Evolutionary conservation across 2,113 vertebrate species (phyloP).

Genomic region (Semnopithecus entellus): DNA sequence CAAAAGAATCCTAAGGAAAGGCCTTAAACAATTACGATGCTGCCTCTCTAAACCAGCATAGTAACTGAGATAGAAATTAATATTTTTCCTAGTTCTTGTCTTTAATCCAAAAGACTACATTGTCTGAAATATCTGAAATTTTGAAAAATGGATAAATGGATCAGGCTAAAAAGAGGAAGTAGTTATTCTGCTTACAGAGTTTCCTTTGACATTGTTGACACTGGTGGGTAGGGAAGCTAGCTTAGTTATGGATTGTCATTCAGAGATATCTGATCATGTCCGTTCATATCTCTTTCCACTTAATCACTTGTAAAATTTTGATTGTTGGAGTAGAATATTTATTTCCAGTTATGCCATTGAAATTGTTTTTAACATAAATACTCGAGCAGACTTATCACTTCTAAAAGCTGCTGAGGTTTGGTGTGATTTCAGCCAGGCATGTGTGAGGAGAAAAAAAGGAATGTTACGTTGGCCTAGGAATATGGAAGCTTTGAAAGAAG

Average conservation of each 20-base stretch:
- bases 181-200: neutral
- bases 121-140: conserved; percentile 29
- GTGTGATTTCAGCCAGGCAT: conserved; percentile 49
- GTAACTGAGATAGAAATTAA: conserved; percentile 17
- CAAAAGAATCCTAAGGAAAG: neutral
- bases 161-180: conserved; percentile 22
- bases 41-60: conserved; percentile 10
- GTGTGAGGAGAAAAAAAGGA: conserved; percentile 52
- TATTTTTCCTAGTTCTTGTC: conserved; percentile 12
- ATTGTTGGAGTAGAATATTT: conserved; percentile 60
- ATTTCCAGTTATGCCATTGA: conserved; percentile 53
- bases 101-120: conserved; percentile 41
- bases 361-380: conserved; percentile 72
- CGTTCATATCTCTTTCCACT: neutral
- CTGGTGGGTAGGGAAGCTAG: neutral
- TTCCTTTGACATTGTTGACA: conserved; percentile 24
- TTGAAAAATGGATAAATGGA: conserved; percentile 3
- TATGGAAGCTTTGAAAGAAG: conserved; percentile 54
- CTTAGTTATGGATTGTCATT: conserved; percentile 21
- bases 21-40: neutral
- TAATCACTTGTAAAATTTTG: conserved; percentile 58
- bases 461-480: conserved; percentile 40
- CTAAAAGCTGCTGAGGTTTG: conserved; percentile 52
- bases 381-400: conserved; percentile 49
- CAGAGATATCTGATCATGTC: neutral